Percentiles rank a stretch among this genome's conserved stretches.
Evolutionary conservation across 2,888 invertebrate genomes (phyloP).

Genomic region (Philopedon plagiatum): DNA sequence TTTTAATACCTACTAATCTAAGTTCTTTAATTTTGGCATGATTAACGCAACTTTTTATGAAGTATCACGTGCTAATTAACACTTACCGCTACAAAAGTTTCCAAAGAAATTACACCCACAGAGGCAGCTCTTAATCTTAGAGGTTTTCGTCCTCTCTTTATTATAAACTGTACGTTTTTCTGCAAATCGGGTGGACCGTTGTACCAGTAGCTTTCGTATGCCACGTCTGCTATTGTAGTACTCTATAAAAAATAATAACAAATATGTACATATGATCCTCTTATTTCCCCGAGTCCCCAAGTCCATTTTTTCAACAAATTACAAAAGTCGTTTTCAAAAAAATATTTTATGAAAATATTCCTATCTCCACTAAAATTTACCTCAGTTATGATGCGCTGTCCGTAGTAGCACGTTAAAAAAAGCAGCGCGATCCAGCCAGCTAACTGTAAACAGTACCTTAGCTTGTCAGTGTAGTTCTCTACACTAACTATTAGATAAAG

Average conservation of each 20-base stretch:
- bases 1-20: too few relatives aligned
- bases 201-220: constrained; percentile 35
- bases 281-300: too few relatives aligned
- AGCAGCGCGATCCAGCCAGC: constrained; percentile 22
- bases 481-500: constrained; percentile 27
- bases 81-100: constrained; percentile 35
- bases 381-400: constrained; percentile 23
- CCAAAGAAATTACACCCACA: constrained; percentile 31
- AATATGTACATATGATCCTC: too few relatives aligned
- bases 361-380: constrained; percentile 9
- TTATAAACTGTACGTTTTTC: constrained; percentile 27
- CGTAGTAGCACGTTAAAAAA: constrained; percentile 27
- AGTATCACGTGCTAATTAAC: too few relatives aligned
- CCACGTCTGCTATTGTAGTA: constrained; percentile 25
- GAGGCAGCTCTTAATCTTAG: constrained; percentile 21
- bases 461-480: constrained; percentile 9
- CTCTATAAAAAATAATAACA: constrained; percentile 22
- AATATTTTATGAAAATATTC: too few relatives aligned
- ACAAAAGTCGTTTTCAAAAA: too few relatives aligned
- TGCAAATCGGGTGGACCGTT: constrained; percentile 26
- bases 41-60: too few relatives aligned
- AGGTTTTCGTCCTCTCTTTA: constrained; percentile 33
- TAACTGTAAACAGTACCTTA: constrained; percentile 24
- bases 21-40: too few relatives aligned
- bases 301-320: too few relatives aligned